Evolutionary conservation across 2,888 invertebrate genomes (phyloP).

Genomic region (Diaprepes abbreviatus): DNA sequence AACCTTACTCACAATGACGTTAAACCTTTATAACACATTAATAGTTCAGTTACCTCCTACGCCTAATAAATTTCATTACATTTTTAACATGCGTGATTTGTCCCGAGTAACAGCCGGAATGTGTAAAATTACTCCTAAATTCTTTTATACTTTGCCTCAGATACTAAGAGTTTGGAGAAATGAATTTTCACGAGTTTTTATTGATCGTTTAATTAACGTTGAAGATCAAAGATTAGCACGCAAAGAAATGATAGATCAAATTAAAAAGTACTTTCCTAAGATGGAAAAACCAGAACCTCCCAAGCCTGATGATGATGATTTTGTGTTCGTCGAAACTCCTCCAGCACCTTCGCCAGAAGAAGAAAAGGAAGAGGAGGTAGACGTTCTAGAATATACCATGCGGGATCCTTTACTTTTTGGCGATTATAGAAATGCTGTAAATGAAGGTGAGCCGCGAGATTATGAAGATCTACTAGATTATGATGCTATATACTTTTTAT

Average conservation of each 20-base stretch:
- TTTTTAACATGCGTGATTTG: slow-evolving; percentile 92
- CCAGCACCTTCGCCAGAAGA: slow-evolving; percentile 48
- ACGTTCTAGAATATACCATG: slow-evolving; percentile 77
- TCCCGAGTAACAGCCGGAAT: slow-evolving; percentile 86
- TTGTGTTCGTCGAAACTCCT: slow-evolving; percentile 49
- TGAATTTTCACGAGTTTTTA: slow-evolving; percentile 89
- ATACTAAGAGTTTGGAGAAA: slow-evolving; percentile 92
- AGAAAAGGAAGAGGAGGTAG: slow-evolving; percentile 63
- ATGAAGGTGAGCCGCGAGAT: slow-evolving; percentile 82
- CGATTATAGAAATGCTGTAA: slow-evolving; percentile 87
- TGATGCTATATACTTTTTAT: slow-evolving; percentile 88
- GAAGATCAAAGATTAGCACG: slow-evolving; percentile 77
- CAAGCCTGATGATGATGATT: slow-evolving; percentile 52
- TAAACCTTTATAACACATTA: slow-evolving; percentile 85
- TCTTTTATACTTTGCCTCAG: slow-evolving; percentile 77
- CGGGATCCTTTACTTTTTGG: slow-evolving; percentile 90
- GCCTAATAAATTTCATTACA: slow-evolving; percentile 94
- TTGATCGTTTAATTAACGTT: slow-evolving; percentile 84
- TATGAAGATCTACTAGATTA: slow-evolving; percentile 94
- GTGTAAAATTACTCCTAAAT: slow-evolving; percentile 80
- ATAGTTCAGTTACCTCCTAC: slow-evolving; percentile 88
- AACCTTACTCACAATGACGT: slow-evolving; percentile 81
- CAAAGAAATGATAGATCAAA: slow-evolving; percentile 72
- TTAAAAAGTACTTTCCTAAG: slow-evolving; percentile 73
- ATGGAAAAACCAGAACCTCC: slow-evolving; percentile 66